Percentiles rank a stretch among this genome's conserved stretches.
Conservation (phyloP, 2,888 invertebrate species). For the Amblyteles armatorius region DNA sequence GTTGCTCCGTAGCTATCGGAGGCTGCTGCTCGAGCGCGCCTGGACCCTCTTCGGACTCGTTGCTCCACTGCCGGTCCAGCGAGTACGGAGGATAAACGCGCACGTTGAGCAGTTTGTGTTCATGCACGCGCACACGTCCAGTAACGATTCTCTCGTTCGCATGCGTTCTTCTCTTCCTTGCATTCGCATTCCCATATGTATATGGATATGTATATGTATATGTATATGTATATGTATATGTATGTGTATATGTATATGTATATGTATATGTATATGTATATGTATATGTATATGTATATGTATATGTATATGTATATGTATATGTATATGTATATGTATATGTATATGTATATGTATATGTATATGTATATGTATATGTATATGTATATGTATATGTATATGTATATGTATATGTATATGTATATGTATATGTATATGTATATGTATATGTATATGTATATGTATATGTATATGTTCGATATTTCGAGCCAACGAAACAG, state of each 20-base stretch:
- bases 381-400: background rate
- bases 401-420: background rate
- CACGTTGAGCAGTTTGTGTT: constrained; percentile 40
- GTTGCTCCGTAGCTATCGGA: constrained; percentile 59
- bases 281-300: too few species aligned
- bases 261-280: too few species aligned
- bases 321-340: background rate
- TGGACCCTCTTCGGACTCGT: constrained; percentile 58
- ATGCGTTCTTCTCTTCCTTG: constrained; percentile 34
- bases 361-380: background rate
- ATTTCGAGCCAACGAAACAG: too few species aligned
- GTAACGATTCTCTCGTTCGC: background rate
- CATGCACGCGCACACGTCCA: constrained; percentile 16
- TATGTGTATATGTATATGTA: background rate
- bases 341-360: background rate
- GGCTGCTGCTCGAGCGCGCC: constrained; percentile 34
- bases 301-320: too few species aligned
- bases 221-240: constrained; percentile 14
- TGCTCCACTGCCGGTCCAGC: constrained; percentile 61
- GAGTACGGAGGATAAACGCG: constrained; percentile 25
- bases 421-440: background rate
- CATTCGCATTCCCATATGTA: constrained; percentile 46
- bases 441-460: background rate
- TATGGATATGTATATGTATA: background rate
- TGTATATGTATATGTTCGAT: too few species aligned